These are phyloP conservation scores for Microdon myrmicae DNA, from an alignment of 2,888 invertebrate genomes.

Conservation along the genomic window DNA sequence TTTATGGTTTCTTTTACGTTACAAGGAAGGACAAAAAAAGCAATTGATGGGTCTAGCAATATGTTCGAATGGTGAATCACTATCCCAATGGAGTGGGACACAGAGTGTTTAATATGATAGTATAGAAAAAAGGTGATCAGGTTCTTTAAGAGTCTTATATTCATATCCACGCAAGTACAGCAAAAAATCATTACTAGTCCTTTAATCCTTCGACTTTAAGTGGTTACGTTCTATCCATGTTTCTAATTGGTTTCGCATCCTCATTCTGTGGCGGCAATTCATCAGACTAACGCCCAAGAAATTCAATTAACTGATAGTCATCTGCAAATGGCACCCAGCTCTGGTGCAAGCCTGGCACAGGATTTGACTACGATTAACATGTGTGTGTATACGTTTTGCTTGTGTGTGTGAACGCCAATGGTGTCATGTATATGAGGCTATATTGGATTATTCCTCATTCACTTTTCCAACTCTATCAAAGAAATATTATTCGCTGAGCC, in stretches of 20 bases:
- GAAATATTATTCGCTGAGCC: slow-evolving; percentile 37
- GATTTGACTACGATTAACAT: slow-evolving; percentile 23
- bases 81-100: too few species aligned
- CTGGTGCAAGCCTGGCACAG: slow-evolving; percentile 9
- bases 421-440: too few species aligned
- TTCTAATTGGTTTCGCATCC: slow-evolving; percentile 44
- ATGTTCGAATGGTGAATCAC: slow-evolving; percentile 34
- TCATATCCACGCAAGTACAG: too few species aligned
- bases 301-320: slow-evolving; percentile 52
- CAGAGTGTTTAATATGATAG: too few species aligned
- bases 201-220: too few species aligned
- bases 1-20: slow-evolving; percentile 48
- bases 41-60: slow-evolving; percentile 30
- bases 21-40: slow-evolving; percentile 38
- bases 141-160: too few species aligned
- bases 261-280: slow-evolving; percentile 32
- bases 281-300: slow-evolving; percentile 48
- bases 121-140: too few species aligned
- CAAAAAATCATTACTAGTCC: too few species aligned
- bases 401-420: too few species aligned
- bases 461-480: slow-evolving; percentile 37
- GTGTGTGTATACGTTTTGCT: neutral
- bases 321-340: slow-evolving; percentile 39
- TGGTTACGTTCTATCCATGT: slow-evolving; percentile 30
- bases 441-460: slow-evolving; percentile 11